Base-by-base conservation (phyloP, 1,140 invertebrate genomes). In the Cephus cinctus region DNA sequence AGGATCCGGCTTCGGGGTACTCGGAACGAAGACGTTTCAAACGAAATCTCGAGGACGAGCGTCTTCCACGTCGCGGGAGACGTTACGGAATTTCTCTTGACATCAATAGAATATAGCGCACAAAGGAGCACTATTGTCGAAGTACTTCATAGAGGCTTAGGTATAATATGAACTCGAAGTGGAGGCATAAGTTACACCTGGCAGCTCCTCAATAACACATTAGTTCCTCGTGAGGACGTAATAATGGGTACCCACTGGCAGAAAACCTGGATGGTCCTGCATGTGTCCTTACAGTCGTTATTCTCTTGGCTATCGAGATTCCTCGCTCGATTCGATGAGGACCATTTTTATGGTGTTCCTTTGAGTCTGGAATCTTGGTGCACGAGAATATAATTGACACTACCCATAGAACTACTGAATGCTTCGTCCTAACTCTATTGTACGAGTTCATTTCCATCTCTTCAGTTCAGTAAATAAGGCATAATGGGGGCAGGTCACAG, bases 311-410 rank as follows among this genome's bases (percentile, higher is more conserved):
- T n/a, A n/a, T n/a, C n/a, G n/a, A n/a, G n/a, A n/a, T n/a, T n/a
- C n/a, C n/a, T n/a, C n/a, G n/a, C n/a, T n/a, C n/a, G n/a, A n/a
- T n/a, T n/a, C n/a, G 16, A 21, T n/a, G 47, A 43, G 34, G 40
- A 43, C 15, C 47, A 42, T 43, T 43, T 50, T 25, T 43, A 23
- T 40, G 9, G 8, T 22, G 11, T 34, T n/a, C n/a, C 32, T 23
- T 40, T 40, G 5, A 23, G n/a, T 22, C 3, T 22, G 38, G 16
- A 43, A 31, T 35, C 21, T 43, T 22, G 22, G 9, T 30, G 15
- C 53, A 67, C 55, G 59, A 65, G 61, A 58, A 65, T 65, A 62
- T 71, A 69, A 71, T 71, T 71, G 61, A 57, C 60, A 61, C 39
- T 49, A 31, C 40, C 42, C 44, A n/a, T n/a, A n/a, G n/a, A n/a